Base-by-base conservation (phyloP, 2,888 invertebrate genomes). In the Rhaphigaster nebulosa region DNA sequence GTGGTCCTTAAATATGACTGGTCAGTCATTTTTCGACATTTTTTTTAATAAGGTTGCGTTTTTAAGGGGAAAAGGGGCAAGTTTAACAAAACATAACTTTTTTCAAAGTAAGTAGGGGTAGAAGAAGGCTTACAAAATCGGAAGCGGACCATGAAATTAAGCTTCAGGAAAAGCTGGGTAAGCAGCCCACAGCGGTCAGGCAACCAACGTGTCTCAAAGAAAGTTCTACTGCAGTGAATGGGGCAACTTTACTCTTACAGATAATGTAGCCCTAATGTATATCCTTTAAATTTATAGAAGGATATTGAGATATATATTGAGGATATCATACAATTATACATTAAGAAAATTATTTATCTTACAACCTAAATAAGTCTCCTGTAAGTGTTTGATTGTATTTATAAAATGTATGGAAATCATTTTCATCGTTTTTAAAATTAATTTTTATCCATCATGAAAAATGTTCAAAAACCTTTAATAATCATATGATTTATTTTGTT, bases 91-190 rank as follows among this genome's bases (percentile, higher is more conserved):
- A 76, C 70, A 76, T 76, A 76, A 38, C 34, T 76, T 76, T 76
- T 76, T 76, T 13, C 70, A 76, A 76, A 76, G 70, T 76, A 76
- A 76, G 70, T 76, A 76, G 70, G 70, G 70, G 70, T 76, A n/a
- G 45, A 84, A 84, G 45, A 45, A 84, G 45, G 84, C 45, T 84
- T 84, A 45, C 45, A n/a, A 84, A 84, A 84, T 50, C 84, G 45
- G 84, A 84, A 84, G 84, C 84, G 45, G 45, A 84, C 45, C 84
- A 84, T 84, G 84, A 84, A 84, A 84, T 84, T 84, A 84, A 84
- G 84, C 84, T 50, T 41, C 13, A 41, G 84, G 84, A 84, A 84
- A 84, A 50, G 84, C 84, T 84, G 26, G 84, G 84, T 84, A 84
- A 84, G 84, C 84, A 84, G 41, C 13, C 45, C 45, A 50, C n/a